Base-by-base conservation (phyloP, 2,888 invertebrate species). In the Tetramorium bicarinatum region DNA sequence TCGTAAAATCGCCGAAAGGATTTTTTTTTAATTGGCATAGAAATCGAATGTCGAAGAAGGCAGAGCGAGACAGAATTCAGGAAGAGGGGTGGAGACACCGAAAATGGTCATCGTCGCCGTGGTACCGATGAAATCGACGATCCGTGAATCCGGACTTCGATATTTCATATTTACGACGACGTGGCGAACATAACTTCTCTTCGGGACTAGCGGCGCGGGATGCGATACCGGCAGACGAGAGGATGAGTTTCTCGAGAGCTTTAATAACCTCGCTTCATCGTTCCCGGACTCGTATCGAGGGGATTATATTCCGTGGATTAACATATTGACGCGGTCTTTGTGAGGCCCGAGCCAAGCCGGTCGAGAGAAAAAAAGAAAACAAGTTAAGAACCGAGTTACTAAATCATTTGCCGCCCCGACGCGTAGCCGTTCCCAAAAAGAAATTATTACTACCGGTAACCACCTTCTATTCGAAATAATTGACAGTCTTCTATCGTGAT, bases 161-260 rank as follows among this genome's bases (percentile, higher is more conserved):
- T 95, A 95, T 94, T 95, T 95, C 93, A 95, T 94, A 94, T 94
- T 95, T 94, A 95, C 93, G 94, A 95, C 92, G 94, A 92, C 93
- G 92, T 91, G 91, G 90, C 89, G 89, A 88, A 89, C 91, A 91
- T 88, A 92, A 91, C 91, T 91, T 90, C 84, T 87, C 80, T 52
- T 74, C 54, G 77, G 64, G 72, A 49, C 66, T 52, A 49, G 66
- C 54, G 54, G 15, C 21, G 80, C 62, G 49, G 64, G 62, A 44
- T 47, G 47, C 52, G 47, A 49, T 79, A 69, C n/a, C 49, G 49
- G 81, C 49, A 38, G 77, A 72, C 66, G 74, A 62, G 79, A 83
- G 82, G 86, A 86, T 90, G 90, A 85, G 71, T 75, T 71, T 69
- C 79, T 87, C 91, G 64, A 86, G 87, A 87, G 91, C 91, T 92